Evolutionary conservation across 1,140 invertebrate species (phyloP), one percentile per base, ranked within the genome.

Genomic region (Euglossa dilemma): DNA sequence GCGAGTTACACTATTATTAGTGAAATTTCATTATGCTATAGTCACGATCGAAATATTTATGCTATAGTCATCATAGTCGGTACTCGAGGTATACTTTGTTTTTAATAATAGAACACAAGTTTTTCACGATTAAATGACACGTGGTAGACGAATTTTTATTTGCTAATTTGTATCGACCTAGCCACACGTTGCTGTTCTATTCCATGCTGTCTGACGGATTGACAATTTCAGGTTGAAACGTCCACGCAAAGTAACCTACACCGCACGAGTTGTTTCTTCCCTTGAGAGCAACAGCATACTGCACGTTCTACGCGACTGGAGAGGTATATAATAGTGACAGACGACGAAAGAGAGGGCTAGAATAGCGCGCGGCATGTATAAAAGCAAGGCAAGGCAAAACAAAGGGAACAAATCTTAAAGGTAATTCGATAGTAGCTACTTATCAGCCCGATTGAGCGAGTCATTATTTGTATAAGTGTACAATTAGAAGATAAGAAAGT

Each of bases 251-350:
- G 28, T 47, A 18, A 80, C 3, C 14, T 43, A 8, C 11, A 45
- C 69, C 63, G 63, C 43, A 36, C 25, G 28, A 57, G 36, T 82
- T 69, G 52, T 67, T 82, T 47, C 54, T 82, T 75, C 73, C 43
- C 45, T 82, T 47, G 73, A 57, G 73, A 82, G 73, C 72, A 76
- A 82, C 72, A 69, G 80, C 80, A 25, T 36, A 82, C 80, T 82
- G 73, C 43, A 57, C 25, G 80, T 82, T 82, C 73, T 50, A 52
- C 73, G 52, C 71, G 80, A 23, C 43, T 69, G 43, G 69, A 67
- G 23, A 57, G 25, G 71, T 47, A 74, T 74, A 59, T 67, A 47
- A 43, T 20, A 64, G 78, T 25, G 61, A 76, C 36, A 66, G 25
- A 36, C 63, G 23, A 43, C 61, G 73, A 81, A 72, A 16, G 80